Evolutionary conservation across 1,140 invertebrate genomes (phyloP), one percentile per base, ranked within the genome.

Genomic region (Drosophila ambigua): DNA sequence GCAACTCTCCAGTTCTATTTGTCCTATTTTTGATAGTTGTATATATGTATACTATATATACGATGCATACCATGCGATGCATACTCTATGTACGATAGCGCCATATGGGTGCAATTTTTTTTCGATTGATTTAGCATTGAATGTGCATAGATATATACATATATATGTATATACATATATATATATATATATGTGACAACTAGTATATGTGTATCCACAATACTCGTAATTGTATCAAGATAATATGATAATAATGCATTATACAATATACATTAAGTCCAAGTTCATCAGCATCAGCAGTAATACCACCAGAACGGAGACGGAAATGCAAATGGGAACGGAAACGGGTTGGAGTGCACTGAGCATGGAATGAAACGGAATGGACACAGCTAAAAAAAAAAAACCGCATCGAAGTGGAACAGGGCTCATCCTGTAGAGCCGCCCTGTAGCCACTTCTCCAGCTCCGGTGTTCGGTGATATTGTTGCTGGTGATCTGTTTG

Each of bases 11-110:
- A 68, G 60, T 87, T 84, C 63, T 66, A 71, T 84, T 85, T 80
- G 72, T 87, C 79, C 77, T 84, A 84, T 84, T 84, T 84, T 87
- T 84, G 81, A 84, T 84, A 84, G 81, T 81, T 74, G 78, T 77
- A 69, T 81, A 85, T 68, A 74, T 57, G 62, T 44, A 43, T 48
- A 69, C 35, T 35, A 52, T 23, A 55, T 64, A 62, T 73, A 71
- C 43, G 15, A 24, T 24, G 23, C 35, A 74, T 24, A 49, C 50
- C 16, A 65, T 28, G 31, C 49, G 9, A 20, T 77, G 52, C 51
- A 73, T 63, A 58, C 50, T 39, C 35, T 50, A 73, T 54, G 62
- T 35, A 74, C 41, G 49, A 48, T 49, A 64, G 35, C 24, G 59
- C 26, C 57, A 63, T 15, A 49, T 59, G 53, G 52, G 69, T 68